phyloP scores from a whole-genome alignment of 2,113 vertebrate genomes.

The Willisornis vidua region DNA sequence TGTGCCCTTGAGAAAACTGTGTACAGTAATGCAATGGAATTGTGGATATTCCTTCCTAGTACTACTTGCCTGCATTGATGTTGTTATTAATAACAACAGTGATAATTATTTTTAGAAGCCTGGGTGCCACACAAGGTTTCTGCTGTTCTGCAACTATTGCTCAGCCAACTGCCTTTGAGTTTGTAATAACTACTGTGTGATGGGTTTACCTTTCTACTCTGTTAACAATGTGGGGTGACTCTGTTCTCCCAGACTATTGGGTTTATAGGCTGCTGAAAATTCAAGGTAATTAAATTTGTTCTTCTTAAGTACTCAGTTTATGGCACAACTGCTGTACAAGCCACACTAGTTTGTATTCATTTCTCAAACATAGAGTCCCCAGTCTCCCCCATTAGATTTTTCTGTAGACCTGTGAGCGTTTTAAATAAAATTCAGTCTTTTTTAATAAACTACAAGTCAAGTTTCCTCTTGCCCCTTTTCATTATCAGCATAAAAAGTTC shows the following conservation, averaged over 20 bases:
- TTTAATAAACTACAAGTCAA: not conserved
- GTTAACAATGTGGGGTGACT: not conserved
- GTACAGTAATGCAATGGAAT: not conserved
- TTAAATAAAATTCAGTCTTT: not conserved
- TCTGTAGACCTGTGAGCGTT: not conserved
- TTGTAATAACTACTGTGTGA: not conserved
- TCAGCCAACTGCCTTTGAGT: slow-evolving; percentile 13
- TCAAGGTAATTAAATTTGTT: slow-evolving; percentile 23
- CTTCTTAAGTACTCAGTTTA: slow-evolving; percentile 11
- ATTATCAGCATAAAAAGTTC: not conserved
- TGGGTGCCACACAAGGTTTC: slow-evolving; percentile 25
- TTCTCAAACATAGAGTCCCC: not conserved
- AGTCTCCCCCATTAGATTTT: not conserved
- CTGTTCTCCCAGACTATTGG: not conserved
- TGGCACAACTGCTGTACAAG: not conserved
- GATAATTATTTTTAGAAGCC: slow-evolving; percentile 12
- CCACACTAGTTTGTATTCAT: not conserved
- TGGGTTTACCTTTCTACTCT: not conserved
- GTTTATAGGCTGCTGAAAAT: slow-evolving; percentile 37
- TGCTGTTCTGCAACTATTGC: slow-evolving; percentile 21
- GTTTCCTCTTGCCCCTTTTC: not conserved
- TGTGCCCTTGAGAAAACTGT: slow-evolving; percentile 70
- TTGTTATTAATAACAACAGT: slow-evolving; percentile 24
- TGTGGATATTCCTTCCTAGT: not conserved
- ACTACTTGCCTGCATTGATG: not conserved